phyloP scores from a whole-genome alignment of 2,888 invertebrate species.

The Himalopsyche japonica region DNA sequence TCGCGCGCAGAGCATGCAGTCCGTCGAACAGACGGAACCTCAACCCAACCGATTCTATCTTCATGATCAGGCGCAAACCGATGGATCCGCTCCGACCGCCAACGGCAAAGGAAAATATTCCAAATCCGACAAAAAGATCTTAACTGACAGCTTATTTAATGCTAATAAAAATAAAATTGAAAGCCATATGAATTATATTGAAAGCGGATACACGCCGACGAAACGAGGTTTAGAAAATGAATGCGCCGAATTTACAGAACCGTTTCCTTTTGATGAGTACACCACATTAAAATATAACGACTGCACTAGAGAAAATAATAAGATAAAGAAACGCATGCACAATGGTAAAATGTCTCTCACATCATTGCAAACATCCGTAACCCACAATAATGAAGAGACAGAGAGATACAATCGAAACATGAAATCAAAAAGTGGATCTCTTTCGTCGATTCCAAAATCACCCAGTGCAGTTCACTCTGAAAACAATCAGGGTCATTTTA shows the following conservation, averaged over 20 bases:
- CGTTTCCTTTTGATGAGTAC: neutral
- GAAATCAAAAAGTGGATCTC: conserved; percentile 35
- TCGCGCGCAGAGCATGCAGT: conserved; percentile 80
- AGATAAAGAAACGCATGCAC: conserved; percentile 32
- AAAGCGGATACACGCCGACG: neutral
- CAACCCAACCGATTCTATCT: conserved; percentile 35
- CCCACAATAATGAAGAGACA: conserved; percentile 22
- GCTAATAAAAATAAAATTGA: neutral
- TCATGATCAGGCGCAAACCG: conserved; percentile 34
- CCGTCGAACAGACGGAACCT: conserved; percentile 51
- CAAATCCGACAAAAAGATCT: conserved; percentile 25
- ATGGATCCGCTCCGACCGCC: conserved; percentile 20
- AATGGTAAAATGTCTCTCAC: conserved; percentile 30
- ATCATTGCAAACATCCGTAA: neutral
- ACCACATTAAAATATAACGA: conserved; percentile 8
- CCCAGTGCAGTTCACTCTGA: conserved; percentile 5
- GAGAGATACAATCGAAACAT: conserved; percentile 30
- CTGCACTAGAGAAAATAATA: conserved; percentile 10
- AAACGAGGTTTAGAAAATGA: conserved; percentile 28
- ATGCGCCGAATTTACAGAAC: conserved; percentile 18
- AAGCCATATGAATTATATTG: neutral
- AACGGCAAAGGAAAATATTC: conserved; percentile 33
- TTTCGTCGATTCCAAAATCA: conserved; percentile 32
- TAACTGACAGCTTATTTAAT: conserved; percentile 23
- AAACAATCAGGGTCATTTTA: conserved; percentile 1